These are phyloP conservation scores for Druon quercuslanigerum DNA, from an alignment of 1,140 invertebrate species.

Conservation along the genomic window DNA sequence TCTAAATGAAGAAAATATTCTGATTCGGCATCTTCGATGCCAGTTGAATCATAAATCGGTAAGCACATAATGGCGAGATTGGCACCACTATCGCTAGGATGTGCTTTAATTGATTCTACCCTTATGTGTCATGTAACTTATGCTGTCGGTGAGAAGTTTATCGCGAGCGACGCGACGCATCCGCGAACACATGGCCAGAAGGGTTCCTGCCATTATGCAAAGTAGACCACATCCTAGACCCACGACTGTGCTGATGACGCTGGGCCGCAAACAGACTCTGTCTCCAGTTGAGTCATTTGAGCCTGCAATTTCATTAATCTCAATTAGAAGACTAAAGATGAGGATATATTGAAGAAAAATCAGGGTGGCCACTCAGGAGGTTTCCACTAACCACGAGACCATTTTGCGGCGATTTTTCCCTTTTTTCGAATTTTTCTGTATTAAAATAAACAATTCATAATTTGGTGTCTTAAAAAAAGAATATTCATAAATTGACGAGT, in stretches of 20 bases:
- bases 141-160: conserved; percentile 76
- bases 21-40: conserved; percentile 4
- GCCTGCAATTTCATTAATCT: not conserved
- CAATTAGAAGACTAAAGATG: no score
- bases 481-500: no score
- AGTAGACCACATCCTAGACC: conserved; percentile 82
- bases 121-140: conserved; percentile 84
- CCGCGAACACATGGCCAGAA: conserved; percentile 83
- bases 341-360: no score
- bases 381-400: no score
- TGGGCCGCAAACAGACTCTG: conserved; percentile 85
- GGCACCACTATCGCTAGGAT: conserved; percentile 9
- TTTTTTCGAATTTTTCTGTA: no score
- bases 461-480: no score
- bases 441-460: no score
- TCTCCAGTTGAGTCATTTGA: conserved; percentile 54
- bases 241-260: conserved; percentile 84
- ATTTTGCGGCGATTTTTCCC: no score
- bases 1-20: not conserved
- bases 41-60: not conserved
- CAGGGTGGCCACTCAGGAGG: no score
- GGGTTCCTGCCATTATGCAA: conserved; percentile 81
- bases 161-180: conserved; percentile 78
- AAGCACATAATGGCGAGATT: conserved; percentile 28
- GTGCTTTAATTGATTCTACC: conserved; percentile 81